Percentiles rank a stretch among this genome's conserved stretches.
Conservation (phyloP, 2,888 invertebrate genomes). For the Plagodis dolabraria region DNA sequence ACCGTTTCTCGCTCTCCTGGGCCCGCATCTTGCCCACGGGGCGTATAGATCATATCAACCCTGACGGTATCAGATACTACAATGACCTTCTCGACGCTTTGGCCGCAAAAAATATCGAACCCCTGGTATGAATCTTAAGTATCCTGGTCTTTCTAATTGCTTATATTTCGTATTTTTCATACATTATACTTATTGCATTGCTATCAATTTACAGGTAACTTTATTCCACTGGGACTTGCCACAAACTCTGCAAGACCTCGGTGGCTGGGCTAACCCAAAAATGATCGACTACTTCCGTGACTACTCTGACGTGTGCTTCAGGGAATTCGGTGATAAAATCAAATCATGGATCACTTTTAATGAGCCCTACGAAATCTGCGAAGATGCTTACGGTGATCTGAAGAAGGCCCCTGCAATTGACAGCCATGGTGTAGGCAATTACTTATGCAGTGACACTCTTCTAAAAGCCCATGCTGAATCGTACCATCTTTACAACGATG, state of each 20-base stretch:
- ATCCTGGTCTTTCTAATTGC: not conserved
- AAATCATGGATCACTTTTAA: slow-evolving; percentile 90
- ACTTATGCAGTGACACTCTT: slow-evolving; percentile 86
- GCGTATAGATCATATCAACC: slow-evolving; percentile 80
- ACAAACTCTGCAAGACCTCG: slow-evolving; percentile 82
- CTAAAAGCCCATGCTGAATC: slow-evolving; percentile 88
- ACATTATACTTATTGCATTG: not conserved
- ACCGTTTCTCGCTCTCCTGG: slow-evolving; percentile 87
- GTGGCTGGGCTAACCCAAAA: slow-evolving; percentile 83
- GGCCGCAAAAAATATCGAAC: slow-evolving; percentile 86
- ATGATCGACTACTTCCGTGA: slow-evolving; percentile 83
- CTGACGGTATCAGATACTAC: slow-evolving; percentile 87
- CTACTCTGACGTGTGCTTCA: slow-evolving; percentile 82
- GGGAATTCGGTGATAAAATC: slow-evolving; percentile 83
- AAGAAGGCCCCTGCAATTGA: slow-evolving; percentile 82
- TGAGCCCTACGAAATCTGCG: slow-evolving; percentile 85
- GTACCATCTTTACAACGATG: slow-evolving; percentile 86
- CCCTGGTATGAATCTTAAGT: slow-evolving; percentile 65
- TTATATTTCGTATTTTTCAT: not conserved
- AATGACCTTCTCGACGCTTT: slow-evolving; percentile 87
- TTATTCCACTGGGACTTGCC: slow-evolving; percentile 89
- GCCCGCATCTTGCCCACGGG: slow-evolving; percentile 87
- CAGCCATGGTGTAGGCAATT: slow-evolving; percentile 85
- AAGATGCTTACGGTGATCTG: slow-evolving; percentile 80
- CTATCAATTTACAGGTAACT: slow-evolving; percentile 74